Conservation (phyloP, 2,113 vertebrate species). For the human region DNA sequence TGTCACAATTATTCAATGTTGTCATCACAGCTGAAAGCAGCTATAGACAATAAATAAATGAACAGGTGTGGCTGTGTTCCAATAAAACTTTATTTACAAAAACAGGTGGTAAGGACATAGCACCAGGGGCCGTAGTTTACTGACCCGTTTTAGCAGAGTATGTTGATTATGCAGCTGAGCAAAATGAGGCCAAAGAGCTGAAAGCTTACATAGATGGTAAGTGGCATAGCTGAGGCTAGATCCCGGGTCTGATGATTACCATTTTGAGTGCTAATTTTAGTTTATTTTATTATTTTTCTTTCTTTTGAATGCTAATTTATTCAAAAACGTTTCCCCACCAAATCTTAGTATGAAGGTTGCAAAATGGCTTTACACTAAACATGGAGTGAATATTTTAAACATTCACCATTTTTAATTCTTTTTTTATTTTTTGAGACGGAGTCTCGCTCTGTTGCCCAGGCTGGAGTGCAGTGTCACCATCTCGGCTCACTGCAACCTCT, state of each 20-base stretch:
- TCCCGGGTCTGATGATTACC: neutral
- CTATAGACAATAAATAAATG: neutral
- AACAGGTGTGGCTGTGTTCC: neutral
- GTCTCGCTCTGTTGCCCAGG: too few relatives aligned
- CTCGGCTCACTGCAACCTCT: too few relatives aligned
- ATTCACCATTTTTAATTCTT: neutral
- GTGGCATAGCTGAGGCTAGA: neutral
- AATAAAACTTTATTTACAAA: neutral
- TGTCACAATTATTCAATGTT: neutral
- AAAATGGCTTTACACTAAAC: neutral
- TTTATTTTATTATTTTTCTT: neutral
- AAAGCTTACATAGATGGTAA: neutral
- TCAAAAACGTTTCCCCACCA: neutral
- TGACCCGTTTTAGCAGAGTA: neutral
- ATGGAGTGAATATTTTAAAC: constrained; percentile 24
- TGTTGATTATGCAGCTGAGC: neutral
- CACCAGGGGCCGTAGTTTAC: neutral
- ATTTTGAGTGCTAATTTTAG: constrained; percentile 11
- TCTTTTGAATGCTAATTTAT: neutral
- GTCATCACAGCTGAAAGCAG: neutral
- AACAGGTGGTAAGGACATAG: neutral
- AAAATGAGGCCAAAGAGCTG: neutral
- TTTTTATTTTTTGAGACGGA: too few relatives aligned
- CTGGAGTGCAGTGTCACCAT: too few relatives aligned
- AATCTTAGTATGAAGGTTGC: constrained; percentile 33